phyloP scores from a whole-genome alignment of 1,140 invertebrate species.

The Penaeus vannamei region DNA sequence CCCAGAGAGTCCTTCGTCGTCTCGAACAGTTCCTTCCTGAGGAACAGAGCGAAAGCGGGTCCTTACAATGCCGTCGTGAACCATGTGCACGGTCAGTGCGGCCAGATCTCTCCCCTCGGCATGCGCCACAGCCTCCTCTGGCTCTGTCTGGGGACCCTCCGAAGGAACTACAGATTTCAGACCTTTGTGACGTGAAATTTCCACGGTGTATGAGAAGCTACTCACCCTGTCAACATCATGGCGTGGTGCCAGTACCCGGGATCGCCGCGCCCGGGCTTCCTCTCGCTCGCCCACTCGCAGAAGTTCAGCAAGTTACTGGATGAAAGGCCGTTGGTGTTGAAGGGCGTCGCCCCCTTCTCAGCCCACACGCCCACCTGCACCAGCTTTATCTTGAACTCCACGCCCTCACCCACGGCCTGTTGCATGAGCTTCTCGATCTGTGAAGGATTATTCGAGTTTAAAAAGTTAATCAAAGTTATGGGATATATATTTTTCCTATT shows the following conservation, averaged over 20 bases:
- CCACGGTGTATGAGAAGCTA: neutral
- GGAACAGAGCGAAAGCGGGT: too few species aligned
- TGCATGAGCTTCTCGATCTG: constrained; percentile 44
- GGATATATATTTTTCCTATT: neutral
- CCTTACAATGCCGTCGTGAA: too few species aligned
- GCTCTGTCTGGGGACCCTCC: too few species aligned
- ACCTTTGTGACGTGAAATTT: too few species aligned
- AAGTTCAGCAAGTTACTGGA: constrained; percentile 27
- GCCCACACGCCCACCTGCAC: constrained; percentile 53
- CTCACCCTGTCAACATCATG: constrained; percentile 49
- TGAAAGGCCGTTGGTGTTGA: constrained; percentile 1
- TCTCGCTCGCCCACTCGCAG: constrained; percentile 46
- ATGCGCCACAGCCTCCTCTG: too few species aligned
- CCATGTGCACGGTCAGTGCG: too few species aligned
- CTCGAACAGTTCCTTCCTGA: constrained; percentile 52
- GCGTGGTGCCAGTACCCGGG: constrained; percentile 54
- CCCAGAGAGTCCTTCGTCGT: constrained; percentile 37
- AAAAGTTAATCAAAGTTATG: neutral
- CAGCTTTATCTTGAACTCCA: constrained; percentile 26
- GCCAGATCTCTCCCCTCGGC: too few species aligned
- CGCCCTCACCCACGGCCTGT: neutral
- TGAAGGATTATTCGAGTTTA: neutral
- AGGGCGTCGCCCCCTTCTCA: constrained; percentile 19
- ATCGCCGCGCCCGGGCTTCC: neutral
- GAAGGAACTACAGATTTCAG: too few species aligned